Percentiles rank a stretch among this genome's conserved stretches.
phyloP scores from a whole-genome alignment of 2,113 vertebrate species.

The Terrapene triunguis region DNA sequence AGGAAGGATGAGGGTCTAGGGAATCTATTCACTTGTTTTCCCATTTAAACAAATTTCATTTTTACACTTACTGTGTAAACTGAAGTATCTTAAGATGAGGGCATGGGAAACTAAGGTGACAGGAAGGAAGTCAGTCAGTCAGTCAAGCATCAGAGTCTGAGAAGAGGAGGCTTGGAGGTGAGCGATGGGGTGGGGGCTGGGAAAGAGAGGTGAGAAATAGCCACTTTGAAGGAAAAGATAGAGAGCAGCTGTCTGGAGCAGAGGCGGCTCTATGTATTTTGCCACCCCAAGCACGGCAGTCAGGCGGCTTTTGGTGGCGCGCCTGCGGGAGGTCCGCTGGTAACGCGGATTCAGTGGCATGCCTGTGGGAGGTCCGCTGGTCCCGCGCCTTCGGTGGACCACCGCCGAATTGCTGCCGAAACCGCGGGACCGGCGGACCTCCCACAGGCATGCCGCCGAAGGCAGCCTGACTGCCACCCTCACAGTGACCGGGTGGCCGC shows the following conservation, averaged over 20 bases:
- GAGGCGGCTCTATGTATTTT: too few species aligned
- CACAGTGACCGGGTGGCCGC: too few species aligned
- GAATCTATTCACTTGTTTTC: neutral
- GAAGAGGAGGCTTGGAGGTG: neutral
- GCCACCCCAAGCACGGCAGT: too few species aligned
- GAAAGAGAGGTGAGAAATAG: neutral
- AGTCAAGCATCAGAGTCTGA: neutral
- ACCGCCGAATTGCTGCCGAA: too few species aligned
- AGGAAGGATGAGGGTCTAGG: neutral
- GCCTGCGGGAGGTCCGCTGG: too few species aligned
- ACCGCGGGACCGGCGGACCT: too few species aligned
- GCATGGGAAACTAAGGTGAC: neutral
- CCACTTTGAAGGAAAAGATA: neutral
- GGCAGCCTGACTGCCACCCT: too few species aligned
- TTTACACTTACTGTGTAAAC: neutral
- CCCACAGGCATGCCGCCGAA: too few species aligned
- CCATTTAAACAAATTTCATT: neutral
- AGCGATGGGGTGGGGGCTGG: neutral
- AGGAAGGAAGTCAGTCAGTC: neutral
- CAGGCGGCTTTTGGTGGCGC: too few species aligned
- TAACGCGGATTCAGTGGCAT: too few species aligned
- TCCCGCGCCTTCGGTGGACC: too few species aligned
- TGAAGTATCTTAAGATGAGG: neutral
- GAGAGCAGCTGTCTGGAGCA: neutral
- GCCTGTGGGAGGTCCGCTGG: too few species aligned